phyloP scores from a whole-genome alignment of 2,888 invertebrate genomes.

The Calliphora vomitoria region DNA sequence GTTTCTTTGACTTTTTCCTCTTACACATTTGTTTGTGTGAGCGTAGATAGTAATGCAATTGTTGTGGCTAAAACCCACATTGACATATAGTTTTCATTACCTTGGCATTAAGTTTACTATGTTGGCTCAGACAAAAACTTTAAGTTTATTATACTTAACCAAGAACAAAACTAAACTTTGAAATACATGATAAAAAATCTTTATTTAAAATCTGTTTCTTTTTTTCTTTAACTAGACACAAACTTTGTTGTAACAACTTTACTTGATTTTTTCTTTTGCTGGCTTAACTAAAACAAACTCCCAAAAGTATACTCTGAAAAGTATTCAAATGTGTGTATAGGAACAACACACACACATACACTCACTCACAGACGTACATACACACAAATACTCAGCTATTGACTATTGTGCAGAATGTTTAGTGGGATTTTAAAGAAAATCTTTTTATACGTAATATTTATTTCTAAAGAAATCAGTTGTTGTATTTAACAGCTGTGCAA shows the following conservation, averaged over 20 bases:
- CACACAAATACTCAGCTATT: background rate
- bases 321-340: slow-evolving; percentile 1
- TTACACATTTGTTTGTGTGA: background rate
- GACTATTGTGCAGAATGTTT: slow-evolving; percentile 15
- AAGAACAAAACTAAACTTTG: slow-evolving; percentile 20
- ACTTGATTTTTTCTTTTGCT: slow-evolving; percentile 14
- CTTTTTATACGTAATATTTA: slow-evolving; percentile 2
- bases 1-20: background rate
- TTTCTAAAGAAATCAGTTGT: slow-evolving; percentile 8
- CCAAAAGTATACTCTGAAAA: background rate
- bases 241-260: slow-evolving; percentile 25
- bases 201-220: background rate
- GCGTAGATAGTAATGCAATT: background rate
- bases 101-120: background rate
- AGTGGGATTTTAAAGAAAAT: slow-evolving; percentile 6
- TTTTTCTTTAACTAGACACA: background rate
- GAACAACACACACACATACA: background rate
- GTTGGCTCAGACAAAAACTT: slow-evolving; percentile 20
- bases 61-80: background rate
- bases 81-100: slow-evolving; percentile 34
- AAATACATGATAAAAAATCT: slow-evolving; percentile 10
- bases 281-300: slow-evolving; percentile 12
- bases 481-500: slow-evolving; percentile 5
- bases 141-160: slow-evolving; percentile 26
- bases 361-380: background rate